Evolutionary conservation across 2,888 invertebrate genomes (phyloP).

Genomic region (Pollenia amentaria): DNA sequence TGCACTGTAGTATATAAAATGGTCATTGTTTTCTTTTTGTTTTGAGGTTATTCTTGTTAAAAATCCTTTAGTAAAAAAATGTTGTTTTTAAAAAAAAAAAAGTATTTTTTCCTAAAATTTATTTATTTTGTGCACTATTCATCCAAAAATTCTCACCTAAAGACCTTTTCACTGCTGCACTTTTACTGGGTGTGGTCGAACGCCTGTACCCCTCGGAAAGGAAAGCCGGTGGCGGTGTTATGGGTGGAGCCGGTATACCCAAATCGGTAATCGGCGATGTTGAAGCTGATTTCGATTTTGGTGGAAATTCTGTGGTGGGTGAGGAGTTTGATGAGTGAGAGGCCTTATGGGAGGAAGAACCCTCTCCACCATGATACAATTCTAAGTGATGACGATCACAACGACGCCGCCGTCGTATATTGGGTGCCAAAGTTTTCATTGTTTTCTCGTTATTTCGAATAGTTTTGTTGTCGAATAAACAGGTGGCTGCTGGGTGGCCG

Average conservation of each 20-base stretch:
- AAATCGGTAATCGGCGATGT: conserved; percentile 81
- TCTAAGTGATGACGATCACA: conserved; percentile 87
- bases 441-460: conserved; percentile 75
- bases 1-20: no score
- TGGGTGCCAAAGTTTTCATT: conserved; percentile 88
- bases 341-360: conserved; percentile 10
- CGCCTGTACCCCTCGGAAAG: conserved; percentile 87
- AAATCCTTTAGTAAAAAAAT: no score
- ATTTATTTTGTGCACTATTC: no score
- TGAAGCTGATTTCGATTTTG: conserved; percentile 77
- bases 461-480: conserved; percentile 46
- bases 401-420: conserved; percentile 87
- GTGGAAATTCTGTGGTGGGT: conserved; percentile 79
- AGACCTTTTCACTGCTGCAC: conserved; percentile 72
- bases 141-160: conserved; percentile 53
- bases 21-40: background rate
- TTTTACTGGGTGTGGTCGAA: conserved; percentile 80
- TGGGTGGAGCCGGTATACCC: conserved; percentile 86
- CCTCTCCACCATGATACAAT: conserved; percentile 80
- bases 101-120: no score
- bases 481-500: conserved; percentile 62
- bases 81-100: no score
- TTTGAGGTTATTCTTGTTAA: background rate
- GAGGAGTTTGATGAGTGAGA: conserved; percentile 76
- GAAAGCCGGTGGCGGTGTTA: conserved; percentile 89